Base-by-base conservation (phyloP, 2,797 vertebrate species). In the Simalia tracyae region DNA sequence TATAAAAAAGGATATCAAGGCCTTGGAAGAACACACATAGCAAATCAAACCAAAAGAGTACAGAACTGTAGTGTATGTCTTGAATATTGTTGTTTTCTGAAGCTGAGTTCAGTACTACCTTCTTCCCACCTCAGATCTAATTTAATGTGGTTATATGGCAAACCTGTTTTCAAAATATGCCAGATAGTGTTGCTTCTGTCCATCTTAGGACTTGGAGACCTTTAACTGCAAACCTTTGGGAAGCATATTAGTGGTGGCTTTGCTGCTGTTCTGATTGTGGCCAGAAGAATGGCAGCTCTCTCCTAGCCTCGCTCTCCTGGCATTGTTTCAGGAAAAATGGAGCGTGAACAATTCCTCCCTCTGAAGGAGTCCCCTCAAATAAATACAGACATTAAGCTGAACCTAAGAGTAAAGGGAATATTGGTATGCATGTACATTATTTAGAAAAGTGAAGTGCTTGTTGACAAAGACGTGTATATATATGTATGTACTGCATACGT, bases 341-440 rank as follows among this genome's bases (percentile, higher is more conserved):
- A 36, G 46, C 87, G 72, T 84, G 54, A 88, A 93, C 61, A 84
- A 31, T 0, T 66, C 61, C 88, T 89, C 42, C 28, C 26, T 22
- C 68, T 54, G 66, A 84, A 50, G 57, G 86, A 93, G 94, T 84
- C 86, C 90, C 91, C 28, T 94, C 84, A 94, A 87, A 90, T 88
- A 89, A 93, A 57, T 26, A 9, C 60, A 61, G 54, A 85, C 10
- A 14, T 90, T 72, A 93, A 88, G 68, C n/a, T 92, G 61, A 93
- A 86, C 59, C 24, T 92, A 61, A 92, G 91, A 93, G 9, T 2
- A 54, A 4, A 85, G 19, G 54, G 8, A n/a, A 85, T 81, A 28
- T 57, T 88, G 54, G 11, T 93, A 81, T 95, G 54, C 36, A 0
- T 59, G 60, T 93, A 56, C 57, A 85, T 93, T 57, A 28, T 46